phyloP scores from a whole-genome alignment of 2,888 invertebrate species.

The Tenthredo livida region DNA sequence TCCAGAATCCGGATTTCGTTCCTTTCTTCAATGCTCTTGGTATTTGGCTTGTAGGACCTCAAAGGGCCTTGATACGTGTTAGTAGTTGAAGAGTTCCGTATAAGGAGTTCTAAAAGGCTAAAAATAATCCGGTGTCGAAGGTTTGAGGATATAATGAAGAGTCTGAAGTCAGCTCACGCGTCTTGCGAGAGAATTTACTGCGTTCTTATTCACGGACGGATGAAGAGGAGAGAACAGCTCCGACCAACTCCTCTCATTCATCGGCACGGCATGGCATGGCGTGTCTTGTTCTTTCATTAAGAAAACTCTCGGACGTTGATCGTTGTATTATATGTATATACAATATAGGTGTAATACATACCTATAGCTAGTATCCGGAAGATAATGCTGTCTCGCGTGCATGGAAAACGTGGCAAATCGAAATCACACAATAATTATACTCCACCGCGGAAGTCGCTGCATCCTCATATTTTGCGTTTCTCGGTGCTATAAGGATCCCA shows the following conservation, averaged over 20 bases:
- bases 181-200: not conserved
- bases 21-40: not conserved
- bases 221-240: not conserved
- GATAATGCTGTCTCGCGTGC: slow-evolving; percentile 33
- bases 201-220: slow-evolving; percentile 32
- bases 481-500: not conserved
- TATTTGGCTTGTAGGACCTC: not conserved
- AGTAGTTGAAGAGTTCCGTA: not conserved
- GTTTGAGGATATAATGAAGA: slow-evolving; percentile 39
- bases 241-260: slow-evolving; percentile 17
- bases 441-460: not conserved
- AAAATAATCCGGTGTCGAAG: slow-evolving; percentile 69
- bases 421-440: slow-evolving; percentile 29
- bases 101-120: slow-evolving; percentile 57
- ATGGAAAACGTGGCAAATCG: slow-evolving; percentile 24
- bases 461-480: not conserved
- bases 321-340: not conserved
- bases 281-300: slow-evolving; percentile 35
- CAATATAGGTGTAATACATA: not conserved
- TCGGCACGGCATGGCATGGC: not conserved
- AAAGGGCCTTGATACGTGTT: slow-evolving; percentile 13
- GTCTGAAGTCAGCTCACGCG: slow-evolving; percentile 42
- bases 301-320: slow-evolving; percentile 13
- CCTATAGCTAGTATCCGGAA: not conserved
- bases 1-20: not conserved